phyloP scores from a whole-genome alignment of 92 coral and sea anemone genomes.

The Zoanthus sansibaricus region DNA sequence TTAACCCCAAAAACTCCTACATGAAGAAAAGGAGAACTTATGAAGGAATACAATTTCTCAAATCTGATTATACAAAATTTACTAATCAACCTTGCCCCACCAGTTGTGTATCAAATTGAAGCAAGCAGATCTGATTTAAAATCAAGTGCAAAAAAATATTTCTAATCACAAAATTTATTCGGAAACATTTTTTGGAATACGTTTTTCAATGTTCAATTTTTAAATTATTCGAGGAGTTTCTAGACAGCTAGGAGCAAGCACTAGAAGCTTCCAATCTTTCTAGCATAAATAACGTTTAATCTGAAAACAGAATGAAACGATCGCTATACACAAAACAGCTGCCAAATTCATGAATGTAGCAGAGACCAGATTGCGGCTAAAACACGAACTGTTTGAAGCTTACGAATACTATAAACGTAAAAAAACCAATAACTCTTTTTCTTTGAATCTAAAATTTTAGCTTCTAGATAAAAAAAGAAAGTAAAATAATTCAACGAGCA shows the following conservation, averaged over 20 bases:
- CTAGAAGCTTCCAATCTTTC: not conserved
- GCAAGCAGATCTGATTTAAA: not conserved
- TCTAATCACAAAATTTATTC: too few species aligned
- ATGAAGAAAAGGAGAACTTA: not conserved
- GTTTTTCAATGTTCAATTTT: not conserved
- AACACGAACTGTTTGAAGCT: not conserved
- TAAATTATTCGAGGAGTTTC: not conserved
- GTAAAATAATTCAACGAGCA: not conserved
- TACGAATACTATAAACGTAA: not conserved
- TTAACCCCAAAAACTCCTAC: not conserved
- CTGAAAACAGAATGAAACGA: not conserved
- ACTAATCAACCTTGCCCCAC: not conserved
- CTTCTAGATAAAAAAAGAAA: not conserved
- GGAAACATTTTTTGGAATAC: too few species aligned
- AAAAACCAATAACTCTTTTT: not conserved
- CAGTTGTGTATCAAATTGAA: not conserved
- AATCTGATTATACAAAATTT: not conserved
- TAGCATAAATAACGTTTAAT: not conserved
- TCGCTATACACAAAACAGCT: not conserved
- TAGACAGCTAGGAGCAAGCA: not conserved
- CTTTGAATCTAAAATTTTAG: not conserved
- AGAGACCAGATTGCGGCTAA: not conserved
- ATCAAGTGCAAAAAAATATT: too few species aligned
- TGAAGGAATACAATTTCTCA: not conserved
- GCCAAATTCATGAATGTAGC: not conserved